These are phyloP conservation scores for Hylyphantes graminicola DNA, from an alignment of 1,140 invertebrate species.

Conservation along the genomic window DNA sequence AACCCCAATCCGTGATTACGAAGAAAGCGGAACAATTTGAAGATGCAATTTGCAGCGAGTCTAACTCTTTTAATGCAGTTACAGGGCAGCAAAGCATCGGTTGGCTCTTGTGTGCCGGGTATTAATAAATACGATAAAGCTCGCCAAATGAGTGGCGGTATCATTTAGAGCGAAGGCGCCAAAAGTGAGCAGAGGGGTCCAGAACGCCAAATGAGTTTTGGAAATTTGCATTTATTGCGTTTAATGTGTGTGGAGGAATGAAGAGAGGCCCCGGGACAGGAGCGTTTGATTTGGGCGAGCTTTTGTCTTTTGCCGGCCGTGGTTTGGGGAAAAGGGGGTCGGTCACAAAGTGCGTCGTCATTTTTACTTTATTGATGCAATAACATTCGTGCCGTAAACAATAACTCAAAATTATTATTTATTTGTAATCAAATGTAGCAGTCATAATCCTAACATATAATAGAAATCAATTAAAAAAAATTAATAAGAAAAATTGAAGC, in stretches of 20 bases:
- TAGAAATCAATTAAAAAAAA: too few relatives aligned
- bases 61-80: constrained; percentile 60
- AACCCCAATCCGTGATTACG: neutral
- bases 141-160: constrained; percentile 51
- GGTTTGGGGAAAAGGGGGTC: constrained; percentile 10
- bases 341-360: constrained; percentile 27
- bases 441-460: too few relatives aligned
- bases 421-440: too few relatives aligned
- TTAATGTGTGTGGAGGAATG: constrained; percentile 24
- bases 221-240: constrained; percentile 59
- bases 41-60: constrained; percentile 51
- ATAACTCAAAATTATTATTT: too few relatives aligned
- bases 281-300: constrained; percentile 39
- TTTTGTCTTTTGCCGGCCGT: constrained; percentile 43
- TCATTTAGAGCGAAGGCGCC: constrained; percentile 46
- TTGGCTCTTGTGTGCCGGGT: constrained; percentile 5
- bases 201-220: constrained; percentile 55
- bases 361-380: too few relatives aligned
- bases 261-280: constrained; percentile 50
- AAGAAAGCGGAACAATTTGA: constrained; percentile 52
- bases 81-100: neutral
- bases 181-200: constrained; percentile 46
- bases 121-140: constrained; percentile 60
- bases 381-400: too few relatives aligned
- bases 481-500: too few relatives aligned